Base-by-base conservation (phyloP, 1,140 invertebrate genomes). In the Anoplophora glabripennis region DNA sequence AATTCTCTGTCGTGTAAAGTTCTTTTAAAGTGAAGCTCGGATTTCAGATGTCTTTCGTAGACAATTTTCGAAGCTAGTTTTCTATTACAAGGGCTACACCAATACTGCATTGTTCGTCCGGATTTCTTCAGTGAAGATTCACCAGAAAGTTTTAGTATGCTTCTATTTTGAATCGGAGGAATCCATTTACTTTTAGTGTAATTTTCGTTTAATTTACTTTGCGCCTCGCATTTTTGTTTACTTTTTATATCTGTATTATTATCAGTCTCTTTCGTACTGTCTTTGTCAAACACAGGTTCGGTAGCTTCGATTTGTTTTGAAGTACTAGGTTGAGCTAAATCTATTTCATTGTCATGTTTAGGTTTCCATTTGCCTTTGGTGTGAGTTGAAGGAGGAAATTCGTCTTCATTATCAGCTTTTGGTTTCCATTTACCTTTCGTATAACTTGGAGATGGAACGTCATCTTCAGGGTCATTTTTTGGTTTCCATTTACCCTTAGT, bases 71-170 rank as follows among this genome's bases (percentile, higher is more conserved):
- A 88, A 8, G 87, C 86, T 8, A 91, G 78, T 15, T 85, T 80
- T 45, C 89, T 79, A 68, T 89, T 89, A 67, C 89, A 92, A 28
- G 88, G 85, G 66, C 83, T 84, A 73, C 89, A 92, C 88, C 88
- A 90, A 76, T 86, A 91, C 63, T 84, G 82, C 11, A 86, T 46
- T n/a, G 47, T 78, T 41, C 79, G 78, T 67, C 60, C 68, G 0
- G 71, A 74, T 66, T 75, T 75, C 37, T 69, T 55, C 46, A 74
- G 68, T 1, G 60, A 61, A 4, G 65, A 55, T 38, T 58, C 45
- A 9, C 66, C 63, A 9, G 37, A 28, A 18, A 57, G 41, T 78
- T 78, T 15, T 89, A 7, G 83, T 84, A 4, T 86, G 86, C 12
- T 86, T 87, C 57, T 36, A 17, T 52, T 36, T 7, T 45, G 33